phyloP scores from a whole-genome alignment of 2,113 vertebrate genomes.

The Orthonyx spaldingii region DNA sequence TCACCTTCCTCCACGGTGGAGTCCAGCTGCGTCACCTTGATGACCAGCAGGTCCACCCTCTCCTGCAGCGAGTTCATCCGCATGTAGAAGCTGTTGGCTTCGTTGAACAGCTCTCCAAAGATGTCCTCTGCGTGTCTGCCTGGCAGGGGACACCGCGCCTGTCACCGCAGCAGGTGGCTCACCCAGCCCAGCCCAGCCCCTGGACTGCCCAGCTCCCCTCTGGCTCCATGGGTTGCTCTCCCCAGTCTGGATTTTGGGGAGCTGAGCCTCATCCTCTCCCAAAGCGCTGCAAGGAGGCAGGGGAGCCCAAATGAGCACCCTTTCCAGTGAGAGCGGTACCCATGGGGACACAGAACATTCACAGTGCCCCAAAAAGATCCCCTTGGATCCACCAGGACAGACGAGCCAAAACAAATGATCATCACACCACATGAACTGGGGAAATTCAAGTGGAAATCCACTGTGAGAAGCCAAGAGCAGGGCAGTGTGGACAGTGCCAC shows the following conservation, averaged over 20 bases:
- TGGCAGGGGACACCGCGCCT: fast-evolving
- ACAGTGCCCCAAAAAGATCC: fast-evolving
- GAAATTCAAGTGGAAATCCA: neutral
- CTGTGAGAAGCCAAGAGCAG: neutral
- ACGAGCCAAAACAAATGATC: neutral
- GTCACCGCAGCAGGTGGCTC: neutral
- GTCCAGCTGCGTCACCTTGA: conserved; percentile 92
- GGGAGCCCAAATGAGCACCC: neutral
- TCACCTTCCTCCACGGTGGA: conserved; percentile 92
- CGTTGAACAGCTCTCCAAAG: conserved; percentile 90
- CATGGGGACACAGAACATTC: fast-evolving
- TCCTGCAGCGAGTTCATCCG: conserved; percentile 91
- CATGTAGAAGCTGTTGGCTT: conserved; percentile 92
- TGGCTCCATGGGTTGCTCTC: fast-evolving
- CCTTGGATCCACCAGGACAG: neutral
- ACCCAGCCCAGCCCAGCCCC: neutral
- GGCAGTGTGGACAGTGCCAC: too few species aligned
- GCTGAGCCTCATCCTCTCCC: neutral
- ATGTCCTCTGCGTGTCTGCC: conserved; percentile 91
- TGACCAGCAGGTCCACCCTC: conserved; percentile 87
- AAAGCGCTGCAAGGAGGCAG: fast-evolving
- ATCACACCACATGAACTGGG: too few species aligned
- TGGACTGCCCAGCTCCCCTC: fast-evolving
- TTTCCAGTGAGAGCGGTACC: fast-evolving
- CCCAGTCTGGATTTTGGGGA: neutral